phyloP scores from a whole-genome alignment of 2,113 vertebrate species.

The Rhabdornis inornatus region DNA sequence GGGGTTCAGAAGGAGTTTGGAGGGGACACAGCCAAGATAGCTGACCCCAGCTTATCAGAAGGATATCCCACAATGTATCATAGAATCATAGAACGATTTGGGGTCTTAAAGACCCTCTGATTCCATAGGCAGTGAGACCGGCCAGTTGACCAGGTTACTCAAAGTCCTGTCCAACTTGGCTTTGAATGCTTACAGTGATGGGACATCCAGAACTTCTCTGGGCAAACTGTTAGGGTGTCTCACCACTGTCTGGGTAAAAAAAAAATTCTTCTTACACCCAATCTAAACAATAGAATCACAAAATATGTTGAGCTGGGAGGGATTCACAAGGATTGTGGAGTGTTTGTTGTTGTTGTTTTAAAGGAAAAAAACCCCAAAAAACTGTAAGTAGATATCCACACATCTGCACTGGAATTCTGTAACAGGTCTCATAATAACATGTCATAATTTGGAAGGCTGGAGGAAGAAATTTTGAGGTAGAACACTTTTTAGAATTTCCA shows the following conservation, averaged over 20 bases:
- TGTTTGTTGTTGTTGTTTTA: not conserved
- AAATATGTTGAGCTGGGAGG: not conserved
- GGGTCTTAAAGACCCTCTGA: not conserved
- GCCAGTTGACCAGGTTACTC: not conserved
- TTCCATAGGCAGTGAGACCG: not conserved
- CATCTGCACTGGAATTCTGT: not conserved
- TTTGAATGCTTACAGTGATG: not conserved
- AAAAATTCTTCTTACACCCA: not conserved
- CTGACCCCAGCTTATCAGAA: not conserved
- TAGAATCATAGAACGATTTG: rapidly evolving
- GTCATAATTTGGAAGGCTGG: not conserved
- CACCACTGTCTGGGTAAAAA: not conserved
- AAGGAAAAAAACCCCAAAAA: not conserved
- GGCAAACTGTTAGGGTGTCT: not conserved
- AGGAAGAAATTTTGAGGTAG: not conserved
- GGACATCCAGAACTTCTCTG: not conserved
- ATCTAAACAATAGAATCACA: not conserved
- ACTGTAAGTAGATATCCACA: not conserved
- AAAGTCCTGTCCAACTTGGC: not conserved
- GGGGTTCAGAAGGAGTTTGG: not conserved
- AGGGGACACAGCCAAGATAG: not conserved
- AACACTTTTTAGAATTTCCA: not conserved
- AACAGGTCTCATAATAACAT: not conserved
- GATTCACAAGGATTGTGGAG: not conserved
- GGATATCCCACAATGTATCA: not conserved